These are phyloP conservation scores for Chaunax sp. DNA, from an alignment of 2,797 vertebrate genomes.

Conservation along the genomic window DNA sequence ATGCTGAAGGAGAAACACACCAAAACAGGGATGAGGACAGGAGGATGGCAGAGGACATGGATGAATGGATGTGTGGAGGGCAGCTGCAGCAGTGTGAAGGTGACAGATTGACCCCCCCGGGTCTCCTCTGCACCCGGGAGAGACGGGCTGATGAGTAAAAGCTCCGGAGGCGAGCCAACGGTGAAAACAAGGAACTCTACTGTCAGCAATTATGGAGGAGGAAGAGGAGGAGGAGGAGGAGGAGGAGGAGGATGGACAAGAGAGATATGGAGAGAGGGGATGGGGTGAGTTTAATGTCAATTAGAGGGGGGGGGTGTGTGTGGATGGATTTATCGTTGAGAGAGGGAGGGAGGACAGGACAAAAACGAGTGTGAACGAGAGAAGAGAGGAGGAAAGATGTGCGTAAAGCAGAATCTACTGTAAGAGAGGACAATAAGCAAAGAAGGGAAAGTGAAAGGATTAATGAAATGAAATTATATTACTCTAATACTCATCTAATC, in stretches of 20 bases:
- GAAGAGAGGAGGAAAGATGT: not conserved
- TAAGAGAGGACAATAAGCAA: not conserved
- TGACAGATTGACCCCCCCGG: constrained; percentile 58
- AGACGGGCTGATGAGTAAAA: constrained; percentile 24
- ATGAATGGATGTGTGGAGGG: constrained; percentile 20
- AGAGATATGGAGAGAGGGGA: not conserved
- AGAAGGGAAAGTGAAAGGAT: too few relatives aligned
- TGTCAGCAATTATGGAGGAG: constrained; percentile 63
- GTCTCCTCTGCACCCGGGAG: constrained; percentile 56
- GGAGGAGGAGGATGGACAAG: constrained; percentile 16
- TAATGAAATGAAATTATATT: too few relatives aligned
- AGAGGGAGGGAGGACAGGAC: constrained; percentile 3
- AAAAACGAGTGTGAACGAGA: not conserved
- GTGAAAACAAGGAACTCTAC: constrained; percentile 55
- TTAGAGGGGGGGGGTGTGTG: constrained; percentile 25
- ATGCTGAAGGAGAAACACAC: not conserved
- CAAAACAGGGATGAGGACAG: not conserved
- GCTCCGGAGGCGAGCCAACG: constrained; percentile 49
- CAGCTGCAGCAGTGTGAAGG: constrained; percentile 56
- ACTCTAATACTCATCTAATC: too few relatives aligned
- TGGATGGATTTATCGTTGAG: constrained; percentile 30
- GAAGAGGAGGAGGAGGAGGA: constrained; percentile 30
- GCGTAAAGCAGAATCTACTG: not conserved
- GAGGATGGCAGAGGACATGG: constrained; percentile 3
- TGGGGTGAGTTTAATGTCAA: constrained; percentile 31